Conservation (phyloP, 1,140 invertebrate genomes). For the Anadara kagoshimensis region DNA sequence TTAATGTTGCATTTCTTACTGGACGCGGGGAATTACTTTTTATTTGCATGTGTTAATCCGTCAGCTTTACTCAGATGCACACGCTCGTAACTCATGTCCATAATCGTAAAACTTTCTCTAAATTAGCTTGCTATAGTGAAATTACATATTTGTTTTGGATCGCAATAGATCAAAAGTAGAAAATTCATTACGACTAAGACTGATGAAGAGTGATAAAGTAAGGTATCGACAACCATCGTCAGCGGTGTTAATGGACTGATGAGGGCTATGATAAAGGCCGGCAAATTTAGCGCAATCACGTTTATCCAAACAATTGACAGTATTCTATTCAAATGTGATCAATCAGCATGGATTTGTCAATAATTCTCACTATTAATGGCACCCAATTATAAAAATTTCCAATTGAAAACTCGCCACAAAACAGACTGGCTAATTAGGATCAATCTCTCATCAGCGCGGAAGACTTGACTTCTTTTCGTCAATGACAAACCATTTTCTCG, state of each 20-base stretch:
- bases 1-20: no score
- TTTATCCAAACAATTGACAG: slow-evolving; percentile 17
- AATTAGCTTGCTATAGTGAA: no score
- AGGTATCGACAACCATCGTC: neutral
- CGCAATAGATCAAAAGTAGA: no score
- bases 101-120: no score
- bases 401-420: slow-evolving; percentile 32
- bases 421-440: slow-evolving; percentile 19
- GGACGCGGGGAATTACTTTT: no score
- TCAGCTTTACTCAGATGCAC: no score
- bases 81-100: no score
- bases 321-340: slow-evolving; percentile 28
- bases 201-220: neutral
- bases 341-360: slow-evolving; percentile 31
- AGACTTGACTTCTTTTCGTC: slow-evolving; percentile 1
- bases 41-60: no score
- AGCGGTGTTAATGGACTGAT: slow-evolving; percentile 13
- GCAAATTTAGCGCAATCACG: slow-evolving; percentile 10
- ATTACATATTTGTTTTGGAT: no score
- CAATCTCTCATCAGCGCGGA: slow-evolving; percentile 5
- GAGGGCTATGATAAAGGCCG: slow-evolving; percentile 19
- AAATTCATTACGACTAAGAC: neutral
- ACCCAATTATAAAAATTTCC: slow-evolving; percentile 33
- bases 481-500: slow-evolving; percentile 15
- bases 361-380: slow-evolving; percentile 22